These are phyloP conservation scores for Poecilia latipinna DNA, from an alignment of 2,113 vertebrate genomes.

Conservation along the genomic window DNA sequence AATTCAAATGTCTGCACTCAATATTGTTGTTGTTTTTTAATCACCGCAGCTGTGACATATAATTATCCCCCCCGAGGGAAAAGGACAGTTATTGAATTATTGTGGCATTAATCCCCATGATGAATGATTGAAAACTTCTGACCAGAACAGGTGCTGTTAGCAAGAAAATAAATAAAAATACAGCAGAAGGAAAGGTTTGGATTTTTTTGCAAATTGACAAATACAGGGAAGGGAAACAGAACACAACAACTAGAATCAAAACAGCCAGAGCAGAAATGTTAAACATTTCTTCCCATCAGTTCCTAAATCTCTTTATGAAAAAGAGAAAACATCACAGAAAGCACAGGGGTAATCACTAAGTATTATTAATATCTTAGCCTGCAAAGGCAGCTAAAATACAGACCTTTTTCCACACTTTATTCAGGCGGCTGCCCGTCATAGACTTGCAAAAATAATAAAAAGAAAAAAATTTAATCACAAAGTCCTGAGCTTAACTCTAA, in stretches of 20 bases:
- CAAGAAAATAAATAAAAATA: constrained; percentile 1
- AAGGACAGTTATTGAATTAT: neutral
- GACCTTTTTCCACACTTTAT: constrained; percentile 98
- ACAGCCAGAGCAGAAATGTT: constrained; percentile 17
- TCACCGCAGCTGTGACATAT: neutral
- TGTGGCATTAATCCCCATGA: neutral
- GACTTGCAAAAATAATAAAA: constrained; percentile 84
- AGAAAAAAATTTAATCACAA: constrained; percentile 79
- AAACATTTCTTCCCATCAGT: constrained; percentile 26
- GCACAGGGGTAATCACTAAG: constrained; percentile 9
- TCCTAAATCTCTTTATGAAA: constrained; percentile 3
- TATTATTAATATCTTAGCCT: constrained; percentile 36
- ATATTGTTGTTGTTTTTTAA: neutral
- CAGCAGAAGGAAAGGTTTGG: constrained; percentile 3
- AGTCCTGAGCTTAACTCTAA: constrained; percentile 1
- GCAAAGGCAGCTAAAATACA: constrained; percentile 78
- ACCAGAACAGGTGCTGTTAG: neutral
- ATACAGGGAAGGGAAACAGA: neutral
- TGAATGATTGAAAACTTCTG: neutral
- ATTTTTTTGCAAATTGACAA: constrained; percentile 5
- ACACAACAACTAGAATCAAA: constrained; percentile 2
- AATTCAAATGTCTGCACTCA: neutral
- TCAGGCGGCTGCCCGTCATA: constrained; percentile 85
- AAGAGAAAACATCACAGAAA: constrained; percentile 36
- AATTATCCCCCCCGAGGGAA: neutral